Percentiles rank a stretch among this genome's conserved stretches.
These are phyloP conservation scores for Hyppa rectilinea DNA, from an alignment of 2,888 invertebrate species.

Conservation along the genomic window DNA sequence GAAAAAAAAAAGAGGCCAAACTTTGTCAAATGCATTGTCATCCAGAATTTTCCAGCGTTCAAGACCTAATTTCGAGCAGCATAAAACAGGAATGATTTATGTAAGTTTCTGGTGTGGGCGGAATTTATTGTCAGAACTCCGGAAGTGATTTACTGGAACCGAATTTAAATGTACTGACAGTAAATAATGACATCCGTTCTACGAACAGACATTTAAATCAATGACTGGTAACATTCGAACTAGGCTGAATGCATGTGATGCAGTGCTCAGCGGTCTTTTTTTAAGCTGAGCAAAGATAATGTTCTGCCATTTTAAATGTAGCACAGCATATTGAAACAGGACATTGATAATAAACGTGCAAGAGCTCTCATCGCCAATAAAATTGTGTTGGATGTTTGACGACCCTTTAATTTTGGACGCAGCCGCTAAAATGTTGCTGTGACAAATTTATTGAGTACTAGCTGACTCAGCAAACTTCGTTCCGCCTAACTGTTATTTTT, in stretches of 20 bases:
- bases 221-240: too few species aligned
- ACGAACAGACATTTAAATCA: neutral
- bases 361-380: constrained; percentile 50
- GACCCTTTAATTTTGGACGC: constrained; percentile 46
- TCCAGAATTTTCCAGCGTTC: neutral
- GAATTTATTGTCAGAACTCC: constrained; percentile 25
- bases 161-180: constrained; percentile 27
- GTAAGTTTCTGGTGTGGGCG: constrained; percentile 33
- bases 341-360: constrained; percentile 40
- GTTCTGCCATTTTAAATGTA: constrained; percentile 28
- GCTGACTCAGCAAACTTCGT: too few species aligned
- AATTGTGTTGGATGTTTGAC: constrained; percentile 54
- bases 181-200: constrained; percentile 27
- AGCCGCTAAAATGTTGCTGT: constrained; percentile 45
- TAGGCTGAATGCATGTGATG: too few species aligned
- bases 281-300: neutral
- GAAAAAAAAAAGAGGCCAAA: neutral
- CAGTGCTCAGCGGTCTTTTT: neutral
- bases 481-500: too few species aligned
- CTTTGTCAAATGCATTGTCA: constrained; percentile 27
- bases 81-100: constrained; percentile 51
- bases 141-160: constrained; percentile 42
- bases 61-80: constrained; percentile 30
- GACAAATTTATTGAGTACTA: constrained; percentile 16
- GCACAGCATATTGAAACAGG: constrained; percentile 38